Evolutionary conservation across 2,797 vertebrate genomes (phyloP).

Genomic region (Hippocampus kuda): DNA sequence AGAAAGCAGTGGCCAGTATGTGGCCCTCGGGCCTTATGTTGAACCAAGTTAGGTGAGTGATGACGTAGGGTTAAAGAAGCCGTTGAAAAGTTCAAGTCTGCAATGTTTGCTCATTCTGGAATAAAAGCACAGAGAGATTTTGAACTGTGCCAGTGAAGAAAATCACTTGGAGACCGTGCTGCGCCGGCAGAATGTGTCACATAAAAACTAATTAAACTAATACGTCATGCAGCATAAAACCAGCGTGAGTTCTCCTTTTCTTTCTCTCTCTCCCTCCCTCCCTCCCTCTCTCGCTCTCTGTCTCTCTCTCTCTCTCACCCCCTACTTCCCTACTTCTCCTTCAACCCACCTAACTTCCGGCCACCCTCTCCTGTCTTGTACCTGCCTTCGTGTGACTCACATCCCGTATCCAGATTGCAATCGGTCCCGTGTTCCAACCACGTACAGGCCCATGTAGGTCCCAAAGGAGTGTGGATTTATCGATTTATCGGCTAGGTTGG

Average conservation of each 20-base stretch:
- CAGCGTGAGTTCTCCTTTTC: neutral
- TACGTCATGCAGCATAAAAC: slow-evolving; percentile 4
- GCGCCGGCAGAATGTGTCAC: slow-evolving; percentile 3
- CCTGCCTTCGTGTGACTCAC: slow-evolving; percentile 5
- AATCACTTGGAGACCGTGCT: slow-evolving; percentile 2
- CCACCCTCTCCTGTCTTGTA: slow-evolving; percentile 18
- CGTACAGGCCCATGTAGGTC: neutral
- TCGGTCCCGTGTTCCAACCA: neutral
- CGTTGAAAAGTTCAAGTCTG: neutral
- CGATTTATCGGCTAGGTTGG: slow-evolving; percentile 8
- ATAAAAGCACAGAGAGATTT: neutral
- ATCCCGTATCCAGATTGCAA: slow-evolving; percentile 2
- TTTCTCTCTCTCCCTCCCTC: slow-evolving; percentile 36
- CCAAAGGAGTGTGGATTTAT: neutral
- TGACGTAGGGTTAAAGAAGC: neutral
- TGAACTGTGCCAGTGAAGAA: neutral
- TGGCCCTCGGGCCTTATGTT: neutral
- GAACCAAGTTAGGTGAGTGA: neutral
- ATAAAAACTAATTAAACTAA: slow-evolving; percentile 7
- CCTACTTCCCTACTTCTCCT: slow-evolving; percentile 28
- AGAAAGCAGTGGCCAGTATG: neutral
- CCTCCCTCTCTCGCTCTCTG: neutral
- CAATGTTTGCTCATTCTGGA: neutral
- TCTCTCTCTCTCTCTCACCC: slow-evolving; percentile 18
- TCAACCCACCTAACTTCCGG: slow-evolving; percentile 57